Base-by-base conservation (phyloP, 53 echinoderm and acorn worm species). In the Echinometra lucunter region DNA sequence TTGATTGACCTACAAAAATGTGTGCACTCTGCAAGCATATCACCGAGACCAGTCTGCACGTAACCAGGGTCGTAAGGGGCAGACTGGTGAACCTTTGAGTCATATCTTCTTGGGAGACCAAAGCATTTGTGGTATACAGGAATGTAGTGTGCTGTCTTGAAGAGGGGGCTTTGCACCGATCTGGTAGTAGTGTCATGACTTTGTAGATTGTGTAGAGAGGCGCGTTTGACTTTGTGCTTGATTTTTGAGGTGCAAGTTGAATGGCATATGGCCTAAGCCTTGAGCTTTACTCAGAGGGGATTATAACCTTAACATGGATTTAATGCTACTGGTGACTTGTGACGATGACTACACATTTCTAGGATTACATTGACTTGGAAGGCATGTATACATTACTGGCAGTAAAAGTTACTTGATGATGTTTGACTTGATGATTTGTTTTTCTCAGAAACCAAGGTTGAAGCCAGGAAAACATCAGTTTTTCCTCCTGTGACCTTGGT, bases 251-350 rank as follows among this genome's bases (percentile, higher is more conserved):
- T 78, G 49, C 85, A n/a, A 53, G 85, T 27, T 85, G 85, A 85
- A n/a, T 85, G 85, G 85, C 85, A 85, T 85, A 85, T 85, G n/a
- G 85, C 85, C n/a, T 85, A n/a, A 85, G 85, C 85, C 30, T 81
- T 44, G n/a, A n/a, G n/a, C n/a, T n/a, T 49, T 23, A n/a, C 85
- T 49, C 21, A 45, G 44, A 45, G 85, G 85, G 85, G 53, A 85
- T 85, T 85, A 85, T 25, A 85, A 37, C 49, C n/a, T 49, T 49
- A 85, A 85, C 85, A 85, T 85, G 85, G 85, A 85, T 47, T 47
- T 85, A 49, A 85, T 49, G 85, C 85, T 85, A 28, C 40, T 10
- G 6, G 15, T n/a, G 85, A 85, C 47, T 49, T n/a, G 85, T 53
- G 30, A 49, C 49, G 85, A n/a, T 85, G 85, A 85, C 53, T 45